A percentile compares a stretch with the other conserved stretches of the same genome.
Evolutionary conservation across 1,140 invertebrate species (phyloP).

Genomic region (Himalopsyche phryganea): DNA sequence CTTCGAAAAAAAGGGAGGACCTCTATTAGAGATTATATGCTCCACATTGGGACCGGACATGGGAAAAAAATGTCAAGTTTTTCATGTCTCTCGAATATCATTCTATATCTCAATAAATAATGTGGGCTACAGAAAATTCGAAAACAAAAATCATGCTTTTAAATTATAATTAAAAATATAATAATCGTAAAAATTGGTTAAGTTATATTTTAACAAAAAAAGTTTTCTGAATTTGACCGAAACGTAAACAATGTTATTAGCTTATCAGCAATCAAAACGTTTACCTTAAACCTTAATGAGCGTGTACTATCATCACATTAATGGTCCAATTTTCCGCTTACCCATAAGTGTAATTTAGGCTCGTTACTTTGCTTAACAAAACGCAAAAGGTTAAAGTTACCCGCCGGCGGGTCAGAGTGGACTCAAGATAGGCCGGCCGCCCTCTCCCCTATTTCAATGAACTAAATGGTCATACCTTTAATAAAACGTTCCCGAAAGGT

Average conservation of each 20-base stretch:
- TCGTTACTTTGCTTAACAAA: neutral
- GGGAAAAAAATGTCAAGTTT: too few species aligned
- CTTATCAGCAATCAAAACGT: constrained; percentile 30
- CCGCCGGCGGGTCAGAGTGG: neutral
- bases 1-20: too few species aligned
- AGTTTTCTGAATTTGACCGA: too few species aligned
- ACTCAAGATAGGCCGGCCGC: neutral
- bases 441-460: constrained; percentile 19
- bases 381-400: neutral
- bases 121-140: too few species aligned
- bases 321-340: constrained; percentile 28
- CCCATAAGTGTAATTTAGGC: constrained; percentile 2
- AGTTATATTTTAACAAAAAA: too few species aligned
- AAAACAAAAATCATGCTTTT: too few species aligned
- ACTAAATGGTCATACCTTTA: constrained; percentile 10
- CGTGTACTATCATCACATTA: constrained; percentile 25
- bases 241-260: neutral
- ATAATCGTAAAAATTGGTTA: too few species aligned
- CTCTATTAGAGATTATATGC: too few species aligned
- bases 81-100: too few species aligned
- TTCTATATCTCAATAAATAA: too few species aligned
- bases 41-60: too few species aligned
- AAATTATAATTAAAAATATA: too few species aligned
- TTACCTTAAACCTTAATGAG: constrained; percentile 30
- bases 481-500: constrained; percentile 19